Evolutionary conservation across 2,113 vertebrate genomes (phyloP), one percentile per base, ranked within the genome.

Genomic region (Morone saxatilis): DNA sequence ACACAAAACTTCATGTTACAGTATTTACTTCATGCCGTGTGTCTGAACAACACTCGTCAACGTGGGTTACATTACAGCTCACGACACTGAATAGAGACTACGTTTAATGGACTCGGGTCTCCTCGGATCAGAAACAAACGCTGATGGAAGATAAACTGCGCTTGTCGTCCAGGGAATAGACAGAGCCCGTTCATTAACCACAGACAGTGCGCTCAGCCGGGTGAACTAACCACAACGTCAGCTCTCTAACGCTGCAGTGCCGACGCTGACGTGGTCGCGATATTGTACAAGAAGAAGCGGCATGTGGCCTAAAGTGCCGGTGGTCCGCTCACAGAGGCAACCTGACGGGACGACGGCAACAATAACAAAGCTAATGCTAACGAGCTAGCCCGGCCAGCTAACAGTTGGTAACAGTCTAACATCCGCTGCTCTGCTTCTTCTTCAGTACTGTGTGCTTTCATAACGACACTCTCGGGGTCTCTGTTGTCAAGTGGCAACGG

Each of bases 291-390:
- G 25, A 25, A 25, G 25, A 1, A 25, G 22, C 16, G 5, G 43
- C 11, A 51, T 63, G 0, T 54, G 51, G 60, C 70, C 41, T 80
- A 70, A 60, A 71, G 22, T 69, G 75, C 76, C 85, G 67, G 31
- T 78, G 81, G 91, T 54, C 76, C 50, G 77, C 70, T 45, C 80
- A 70, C 77, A 78, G 51, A 79, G 67, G 56, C 50, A 81, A 66
- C 57, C 75, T 85, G 90, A 89, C 89, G 86, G 76, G 87, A 47
- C 90, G 60, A 88, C 87, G 78, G 90, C 90, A 95, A 95, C 94
- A 95, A 95, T 94, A 94, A 94, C 92, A 94, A 93, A 93, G 92
- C 93, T 94, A 93, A 85, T 86, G 91, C 86, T 92, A 93, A 41
- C 84, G 82, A 75, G 86, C 87, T 91, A 92, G 90, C 31, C 90